These are phyloP conservation scores for Hyposmocoma kahamanoa DNA, from an alignment of 1,140 invertebrate genomes.

Conservation along the genomic window DNA sequence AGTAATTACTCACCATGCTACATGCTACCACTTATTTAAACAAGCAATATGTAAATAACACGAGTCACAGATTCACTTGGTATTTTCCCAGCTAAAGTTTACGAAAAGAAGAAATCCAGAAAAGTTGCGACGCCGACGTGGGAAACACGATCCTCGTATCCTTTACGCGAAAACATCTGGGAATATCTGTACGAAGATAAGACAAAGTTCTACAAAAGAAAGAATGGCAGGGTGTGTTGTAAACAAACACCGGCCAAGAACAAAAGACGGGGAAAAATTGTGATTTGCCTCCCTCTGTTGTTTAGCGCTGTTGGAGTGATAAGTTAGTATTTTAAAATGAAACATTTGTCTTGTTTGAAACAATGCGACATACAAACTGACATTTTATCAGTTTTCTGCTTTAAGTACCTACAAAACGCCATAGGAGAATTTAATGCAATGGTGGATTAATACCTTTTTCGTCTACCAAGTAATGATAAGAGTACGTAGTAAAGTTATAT, in stretches of 20 bases:
- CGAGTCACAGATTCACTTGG: too few species aligned
- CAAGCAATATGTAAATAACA: too few species aligned
- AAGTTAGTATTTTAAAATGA: slow-evolving; percentile 22
- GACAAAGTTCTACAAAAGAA: neutral
- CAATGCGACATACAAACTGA: too few species aligned
- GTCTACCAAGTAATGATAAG: too few species aligned
- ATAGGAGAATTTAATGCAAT: too few species aligned
- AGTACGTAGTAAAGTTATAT: too few species aligned
- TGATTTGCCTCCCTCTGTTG: slow-evolving; percentile 20
- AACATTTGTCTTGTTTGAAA: slow-evolving; percentile 12
- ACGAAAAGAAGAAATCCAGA: slow-evolving; percentile 35
- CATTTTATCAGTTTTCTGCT: too few species aligned
- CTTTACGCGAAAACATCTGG: slow-evolving; percentile 43
- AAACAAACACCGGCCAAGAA: slow-evolving; percentile 21
- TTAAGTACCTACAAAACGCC: too few species aligned
- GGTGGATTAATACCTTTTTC: too few species aligned
- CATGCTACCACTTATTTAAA: too few species aligned
- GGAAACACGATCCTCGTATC: slow-evolving; percentile 37
- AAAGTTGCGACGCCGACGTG: slow-evolving; percentile 24
- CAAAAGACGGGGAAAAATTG: slow-evolving; percentile 16
- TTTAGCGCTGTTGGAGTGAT: slow-evolving; percentile 16
- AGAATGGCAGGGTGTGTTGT: neutral
- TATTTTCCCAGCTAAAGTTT: slow-evolving; percentile 35
- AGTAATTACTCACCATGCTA: too few species aligned
- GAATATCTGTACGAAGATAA: slow-evolving; percentile 40